Evolutionary conservation across 2,888 invertebrate genomes (phyloP).

Genomic region (Cryptocheilus praepositus): DNA sequence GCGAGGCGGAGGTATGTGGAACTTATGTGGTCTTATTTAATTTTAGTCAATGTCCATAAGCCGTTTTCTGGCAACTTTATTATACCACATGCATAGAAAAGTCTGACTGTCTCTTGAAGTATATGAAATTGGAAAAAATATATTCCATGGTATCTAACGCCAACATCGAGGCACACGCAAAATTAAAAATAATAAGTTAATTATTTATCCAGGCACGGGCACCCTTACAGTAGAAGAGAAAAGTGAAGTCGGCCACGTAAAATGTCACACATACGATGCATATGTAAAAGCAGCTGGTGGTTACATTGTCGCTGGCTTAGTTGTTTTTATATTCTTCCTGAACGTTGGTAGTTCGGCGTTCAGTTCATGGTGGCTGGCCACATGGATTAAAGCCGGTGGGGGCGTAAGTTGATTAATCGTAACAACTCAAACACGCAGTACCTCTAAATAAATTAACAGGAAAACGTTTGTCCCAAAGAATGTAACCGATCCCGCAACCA

Average conservation of each 20-base stretch:
- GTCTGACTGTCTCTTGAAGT: too few species aligned
- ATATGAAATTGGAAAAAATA: too few species aligned
- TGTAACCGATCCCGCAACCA: conserved; percentile 45
- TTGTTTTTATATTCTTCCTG: conserved; percentile 74
- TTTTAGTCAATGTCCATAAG: too few species aligned
- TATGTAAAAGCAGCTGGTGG: conserved; percentile 78
- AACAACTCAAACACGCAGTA: conserved; percentile 6
- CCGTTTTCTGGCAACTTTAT: too few species aligned
- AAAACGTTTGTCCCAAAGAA: conserved; percentile 48
- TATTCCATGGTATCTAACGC: too few species aligned
- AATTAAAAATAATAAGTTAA: too few species aligned
- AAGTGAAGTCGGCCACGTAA: conserved; percentile 67
- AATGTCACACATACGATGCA: conserved; percentile 70
- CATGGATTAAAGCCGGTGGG: conserved; percentile 76
- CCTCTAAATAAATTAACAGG: background rate
- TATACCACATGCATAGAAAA: too few species aligned
- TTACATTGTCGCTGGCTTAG: conserved; percentile 69
- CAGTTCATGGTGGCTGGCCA: conserved; percentile 79
- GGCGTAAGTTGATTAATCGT: conserved; percentile 62
- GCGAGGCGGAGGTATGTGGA: background rate
- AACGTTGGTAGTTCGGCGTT: conserved; percentile 77
- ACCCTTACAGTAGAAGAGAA: conserved; percentile 53
- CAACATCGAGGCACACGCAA: too few species aligned
- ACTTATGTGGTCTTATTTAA: too few species aligned
- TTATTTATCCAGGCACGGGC: too few species aligned